These are phyloP conservation scores for Leguminivora glycinivorella DNA, from an alignment of 1,140 invertebrate species.

Conservation along the genomic window DNA sequence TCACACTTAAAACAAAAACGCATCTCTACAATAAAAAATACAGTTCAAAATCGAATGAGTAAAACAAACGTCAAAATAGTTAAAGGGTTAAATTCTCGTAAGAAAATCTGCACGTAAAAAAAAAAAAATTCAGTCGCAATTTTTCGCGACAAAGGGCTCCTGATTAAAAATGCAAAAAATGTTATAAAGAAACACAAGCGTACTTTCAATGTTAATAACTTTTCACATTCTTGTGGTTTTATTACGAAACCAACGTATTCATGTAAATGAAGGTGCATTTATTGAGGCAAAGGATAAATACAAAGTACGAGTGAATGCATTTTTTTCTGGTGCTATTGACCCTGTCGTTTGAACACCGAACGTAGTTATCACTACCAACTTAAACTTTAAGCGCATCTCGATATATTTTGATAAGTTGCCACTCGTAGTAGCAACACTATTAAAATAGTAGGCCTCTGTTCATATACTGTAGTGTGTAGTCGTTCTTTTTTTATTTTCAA, in stretches of 20 bases:
- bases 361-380: too few relatives aligned
- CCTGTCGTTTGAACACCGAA: not conserved
- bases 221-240: not conserved
- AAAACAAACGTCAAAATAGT: too few relatives aligned
- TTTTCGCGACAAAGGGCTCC: not conserved
- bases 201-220: not conserved
- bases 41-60: too few relatives aligned
- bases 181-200: not conserved
- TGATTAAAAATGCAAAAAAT: not conserved
- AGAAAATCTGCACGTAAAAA: not conserved
- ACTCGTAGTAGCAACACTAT: too few relatives aligned
- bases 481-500: too few relatives aligned
- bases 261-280: too few relatives aligned
- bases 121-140: not conserved
- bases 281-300: not conserved
- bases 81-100: not conserved
- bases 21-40: too few relatives aligned
- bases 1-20: too few relatives aligned
- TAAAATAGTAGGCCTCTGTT: too few relatives aligned
- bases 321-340: not conserved
- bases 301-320: not conserved
- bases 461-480: too few relatives aligned
- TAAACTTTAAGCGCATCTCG: too few relatives aligned
- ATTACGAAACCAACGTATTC: not conserved
- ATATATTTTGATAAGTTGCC: too few relatives aligned